Evolutionary conservation across 1,140 invertebrate genomes (phyloP), one percentile per base, ranked within the genome.

Genomic region (Achroia grisella): DNA sequence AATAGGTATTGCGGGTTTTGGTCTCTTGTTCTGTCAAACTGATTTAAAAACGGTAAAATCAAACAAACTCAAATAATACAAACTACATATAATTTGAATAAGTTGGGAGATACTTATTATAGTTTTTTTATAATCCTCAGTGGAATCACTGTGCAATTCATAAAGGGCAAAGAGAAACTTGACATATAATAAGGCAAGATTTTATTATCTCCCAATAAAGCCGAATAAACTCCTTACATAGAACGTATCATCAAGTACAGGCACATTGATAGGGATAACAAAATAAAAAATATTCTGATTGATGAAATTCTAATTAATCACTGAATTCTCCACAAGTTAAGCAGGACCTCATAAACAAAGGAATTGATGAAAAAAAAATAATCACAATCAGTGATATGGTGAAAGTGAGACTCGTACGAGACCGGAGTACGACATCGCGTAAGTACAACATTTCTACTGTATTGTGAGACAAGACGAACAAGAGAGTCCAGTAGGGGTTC

Each of bases 211-310:
- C 72, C 76, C 76, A 83, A 53, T 72, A 69, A 71, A 72, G 65
- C 64, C 62, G 66, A 72, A 61, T 53, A 52, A 23, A 57, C 39
- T 61, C 63, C 65, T 63, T 71, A 76, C 67, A 78, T 67, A 62
- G 56, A 23, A 69, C 56, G 55, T 62, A 56, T 75, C 17, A 82
- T 39, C 32, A 39, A 48, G 35, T 65, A 77, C 60, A 78, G 72
- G 71, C 75, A 79, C 65, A 83, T 71, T 61, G 58, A 71, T 64
- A 76, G 73, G 80, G 75, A 79, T 80, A 81, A 77, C 77, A 80
- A 84, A 81, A 80, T 80, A 84, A 84, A 84, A 81, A 80, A 80
- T 78, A 72, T 80, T 77, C 60, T 69, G 68, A 73, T 84, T 78
- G 67, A 73, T 80, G 77, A 81, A 76, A 73, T 66, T 83, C 79